Base-by-base conservation (phyloP, 2,888 invertebrate species). In the Apomyelois bistriatella region DNA sequence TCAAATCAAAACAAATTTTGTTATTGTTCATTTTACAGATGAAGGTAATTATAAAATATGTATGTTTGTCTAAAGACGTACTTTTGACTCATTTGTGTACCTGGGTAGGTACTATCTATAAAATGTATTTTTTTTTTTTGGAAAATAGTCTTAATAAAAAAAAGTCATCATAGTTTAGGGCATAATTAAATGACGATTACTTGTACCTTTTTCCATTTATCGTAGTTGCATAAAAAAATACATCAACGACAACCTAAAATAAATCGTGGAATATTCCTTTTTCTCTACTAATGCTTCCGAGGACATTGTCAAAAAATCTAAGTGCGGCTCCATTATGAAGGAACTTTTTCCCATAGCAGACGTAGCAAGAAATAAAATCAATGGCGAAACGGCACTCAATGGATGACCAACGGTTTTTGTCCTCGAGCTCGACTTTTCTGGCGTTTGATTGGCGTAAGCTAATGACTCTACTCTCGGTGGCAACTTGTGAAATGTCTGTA, bases 301-400 rank as follows among this genome's bases (percentile, higher is more conserved):
- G 40, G 46, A 42, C 40, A 16, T 12, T 32, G 32, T 32, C 46
- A 32, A 46, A 30, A 32, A 46, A 46, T 10, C 13, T 46, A 13
- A 13, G 46, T 57, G 52, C 49, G 43, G 52, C 54, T 51, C 40
- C 46, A 46, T 46, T 32, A 30, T 30, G 40, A 16, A 40, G 32
- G 13, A 30, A 46, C 46, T 46, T 46, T 46, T 46, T 43, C 43
- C 46, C 32, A 32, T 15, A 32, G 32, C 32, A 32, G 6, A 46
- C 32, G 32, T 35, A n/a, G 46, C 32, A 46, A 46, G 46, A 46
- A 46, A 46, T 46, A 46, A 46, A 46, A 46, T 46, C 46, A 46
- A 46, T 46, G 46, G 46, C 16, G 32, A 12, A 46, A 15, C 32
- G 30, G 32, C 46, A 32, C 46, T 46, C 32, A 32, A 32, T 32